phyloP scores from a whole-genome alignment of 2,113 vertebrate genomes.

The Charina bottae region DNA sequence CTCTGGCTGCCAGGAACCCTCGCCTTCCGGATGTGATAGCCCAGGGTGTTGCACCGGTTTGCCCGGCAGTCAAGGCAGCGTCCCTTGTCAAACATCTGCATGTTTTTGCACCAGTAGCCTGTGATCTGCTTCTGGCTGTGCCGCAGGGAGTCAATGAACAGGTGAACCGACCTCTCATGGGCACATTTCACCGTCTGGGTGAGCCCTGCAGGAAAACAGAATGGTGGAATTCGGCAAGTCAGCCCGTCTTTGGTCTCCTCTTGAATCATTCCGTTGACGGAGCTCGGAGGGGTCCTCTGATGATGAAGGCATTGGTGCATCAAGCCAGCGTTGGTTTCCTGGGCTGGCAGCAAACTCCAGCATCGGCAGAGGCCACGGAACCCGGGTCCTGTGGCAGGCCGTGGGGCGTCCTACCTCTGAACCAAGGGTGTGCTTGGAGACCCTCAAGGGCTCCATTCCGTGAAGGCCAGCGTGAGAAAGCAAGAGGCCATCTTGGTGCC shows the following conservation, averaged over 20 bases:
- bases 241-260: background rate
- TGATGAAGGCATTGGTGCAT: background rate
- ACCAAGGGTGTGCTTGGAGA: background rate
- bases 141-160: constrained; percentile 92
- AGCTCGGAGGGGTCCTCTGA: too few relatives aligned
- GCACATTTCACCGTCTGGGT: constrained; percentile 91
- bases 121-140: constrained; percentile 81
- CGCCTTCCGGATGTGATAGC: constrained; percentile 83
- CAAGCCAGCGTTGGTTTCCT: background rate
- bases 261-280: background rate
- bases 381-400: background rate
- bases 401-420: background rate
- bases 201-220: constrained; percentile 77
- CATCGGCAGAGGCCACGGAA: background rate
- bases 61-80: constrained; percentile 87
- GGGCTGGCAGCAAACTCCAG: background rate
- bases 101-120: constrained; percentile 86
- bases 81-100: constrained; percentile 85
- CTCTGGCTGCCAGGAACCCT: constrained; percentile 69
- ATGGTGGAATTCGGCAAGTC: background rate
- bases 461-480: too few relatives aligned
- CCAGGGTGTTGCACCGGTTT: constrained; percentile 88
- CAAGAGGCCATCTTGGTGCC: background rate
- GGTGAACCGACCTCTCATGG: constrained; percentile 91
- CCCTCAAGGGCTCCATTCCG: background rate